Percentiles rank a stretch among this genome's conserved stretches.
phyloP scores from a whole-genome alignment of 2,113 vertebrate genomes.

The Hippocampus zosterae region DNA sequence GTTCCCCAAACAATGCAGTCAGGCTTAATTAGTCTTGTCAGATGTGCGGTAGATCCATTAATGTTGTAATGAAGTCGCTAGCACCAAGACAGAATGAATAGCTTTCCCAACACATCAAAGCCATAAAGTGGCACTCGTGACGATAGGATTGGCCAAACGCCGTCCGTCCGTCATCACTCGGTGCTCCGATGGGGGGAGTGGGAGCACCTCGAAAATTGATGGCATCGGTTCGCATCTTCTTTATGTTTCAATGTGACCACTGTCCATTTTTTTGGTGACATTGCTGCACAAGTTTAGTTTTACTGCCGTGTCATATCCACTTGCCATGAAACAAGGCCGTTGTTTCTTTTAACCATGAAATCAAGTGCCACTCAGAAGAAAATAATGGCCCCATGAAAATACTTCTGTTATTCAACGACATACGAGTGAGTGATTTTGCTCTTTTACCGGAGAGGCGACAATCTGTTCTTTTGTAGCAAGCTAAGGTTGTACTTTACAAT shows the following conservation, averaged over 20 bases:
- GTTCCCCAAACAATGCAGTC: slow-evolving; percentile 48
- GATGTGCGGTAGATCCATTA: slow-evolving; percentile 72
- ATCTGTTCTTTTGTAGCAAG: too few species aligned
- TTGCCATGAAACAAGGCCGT: slow-evolving; percentile 35
- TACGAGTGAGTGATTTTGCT: background rate
- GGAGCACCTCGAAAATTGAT: background rate
- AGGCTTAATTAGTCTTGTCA: slow-evolving; percentile 75
- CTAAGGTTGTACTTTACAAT: too few species aligned
- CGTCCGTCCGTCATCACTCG: slow-evolving; percentile 39
- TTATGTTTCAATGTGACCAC: too few species aligned
- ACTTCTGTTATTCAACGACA: slow-evolving; percentile 1
- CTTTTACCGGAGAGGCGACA: background rate
- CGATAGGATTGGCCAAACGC: slow-evolving; percentile 56
- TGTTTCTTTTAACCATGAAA: slow-evolving; percentile 49
- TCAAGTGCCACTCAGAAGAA: slow-evolving; percentile 22
- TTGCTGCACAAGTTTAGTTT: background rate
- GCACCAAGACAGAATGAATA: slow-evolving; percentile 69
- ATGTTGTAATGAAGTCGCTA: slow-evolving; percentile 76
- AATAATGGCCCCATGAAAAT: background rate
- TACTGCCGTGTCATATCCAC: background rate
- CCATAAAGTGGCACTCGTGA: slow-evolving; percentile 29
- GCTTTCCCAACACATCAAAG: slow-evolving; percentile 63
- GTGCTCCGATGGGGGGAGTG: slow-evolving; percentile 34
- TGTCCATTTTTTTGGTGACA: too few species aligned
- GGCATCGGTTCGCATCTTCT: too few species aligned